Evolutionary conservation across 2,888 invertebrate genomes (phyloP).

Genomic region (Chironomus riparius): DNA sequence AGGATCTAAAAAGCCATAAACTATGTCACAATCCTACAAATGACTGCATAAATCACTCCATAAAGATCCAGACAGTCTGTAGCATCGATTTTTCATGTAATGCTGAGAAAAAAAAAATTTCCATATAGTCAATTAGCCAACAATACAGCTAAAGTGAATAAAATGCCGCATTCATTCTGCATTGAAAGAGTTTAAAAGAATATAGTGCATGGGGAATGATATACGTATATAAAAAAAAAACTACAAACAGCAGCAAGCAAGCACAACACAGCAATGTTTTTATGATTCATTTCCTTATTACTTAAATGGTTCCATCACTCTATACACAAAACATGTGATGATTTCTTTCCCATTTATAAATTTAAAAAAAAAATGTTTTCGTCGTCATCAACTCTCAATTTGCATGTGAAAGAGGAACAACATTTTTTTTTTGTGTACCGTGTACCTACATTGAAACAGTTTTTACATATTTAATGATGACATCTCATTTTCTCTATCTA

Average conservation of each 20-base stretch:
- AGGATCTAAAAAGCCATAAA: no score
- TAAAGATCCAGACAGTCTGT: neutral
- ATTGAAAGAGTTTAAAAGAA: neutral
- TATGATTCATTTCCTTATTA: constrained; percentile 10
- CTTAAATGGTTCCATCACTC: constrained; percentile 1
- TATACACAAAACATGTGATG: neutral
- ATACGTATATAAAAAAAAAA: neutral
- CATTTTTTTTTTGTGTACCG: neutral
- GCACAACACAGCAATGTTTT: neutral
- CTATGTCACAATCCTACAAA: neutral
- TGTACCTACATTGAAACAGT: no score
- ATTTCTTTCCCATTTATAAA: constrained; percentile 1
- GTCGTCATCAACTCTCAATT: neutral
- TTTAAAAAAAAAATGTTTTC: neutral
- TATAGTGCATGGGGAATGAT: neutral
- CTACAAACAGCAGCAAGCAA: neutral
- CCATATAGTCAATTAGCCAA: neutral
- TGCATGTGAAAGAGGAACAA: neutral
- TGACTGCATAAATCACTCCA: neutral
- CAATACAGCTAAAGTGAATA: neutral
- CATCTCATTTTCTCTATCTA: neutral
- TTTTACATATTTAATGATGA: neutral
- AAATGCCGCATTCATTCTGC: neutral
- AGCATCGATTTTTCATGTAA: neutral
- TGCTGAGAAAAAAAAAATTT: neutral